A percentile compares a stretch with the other conserved stretches of the same genome.
Conservation (phyloP, 1,140 invertebrate species). For the Ceratoteleas bidentatus region DNA sequence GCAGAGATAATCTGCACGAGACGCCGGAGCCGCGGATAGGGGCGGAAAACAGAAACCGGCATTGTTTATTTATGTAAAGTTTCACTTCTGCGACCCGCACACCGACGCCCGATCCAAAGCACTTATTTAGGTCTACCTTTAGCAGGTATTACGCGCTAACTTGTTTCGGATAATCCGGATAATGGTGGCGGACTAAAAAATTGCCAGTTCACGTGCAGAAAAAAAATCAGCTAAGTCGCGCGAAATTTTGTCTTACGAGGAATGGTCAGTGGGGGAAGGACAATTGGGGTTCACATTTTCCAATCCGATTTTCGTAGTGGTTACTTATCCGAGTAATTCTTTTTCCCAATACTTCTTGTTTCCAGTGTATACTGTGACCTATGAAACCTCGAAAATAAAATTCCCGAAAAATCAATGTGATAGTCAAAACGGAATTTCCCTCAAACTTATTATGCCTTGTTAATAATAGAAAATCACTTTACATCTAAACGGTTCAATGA, state of each 20-base stretch:
- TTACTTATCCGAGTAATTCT: no score
- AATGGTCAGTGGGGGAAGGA: no score
- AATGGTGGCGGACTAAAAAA: constrained; percentile 43
- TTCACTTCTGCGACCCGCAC: constrained; percentile 22
- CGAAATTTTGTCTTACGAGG: no score
- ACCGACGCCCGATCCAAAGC: constrained; percentile 32
- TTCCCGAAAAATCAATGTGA: no score
- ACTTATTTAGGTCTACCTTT: constrained; percentile 45
- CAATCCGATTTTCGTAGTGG: no score
- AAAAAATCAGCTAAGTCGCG: neutral
- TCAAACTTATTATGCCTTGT: no score
- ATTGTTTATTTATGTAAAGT: constrained; percentile 61
- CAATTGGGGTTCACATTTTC: no score
- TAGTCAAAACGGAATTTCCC: no score
- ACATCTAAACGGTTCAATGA: no score
- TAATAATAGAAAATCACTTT: no score
- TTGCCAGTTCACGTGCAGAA: constrained; percentile 13
- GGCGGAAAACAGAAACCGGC: constrained; percentile 17
- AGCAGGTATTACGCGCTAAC: constrained; percentile 38
- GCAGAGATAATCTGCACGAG: constrained; percentile 37
- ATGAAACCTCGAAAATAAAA: no score
- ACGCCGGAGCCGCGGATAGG: neutral
- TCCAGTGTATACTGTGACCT: neutral
- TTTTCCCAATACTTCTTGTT: neutral
- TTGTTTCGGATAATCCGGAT: constrained; percentile 57